Percentiles rank a stretch among this genome's conserved stretches.
Evolutionary conservation across 2,797 vertebrate genomes (phyloP).

Genomic region (Spinus pinus): DNA sequence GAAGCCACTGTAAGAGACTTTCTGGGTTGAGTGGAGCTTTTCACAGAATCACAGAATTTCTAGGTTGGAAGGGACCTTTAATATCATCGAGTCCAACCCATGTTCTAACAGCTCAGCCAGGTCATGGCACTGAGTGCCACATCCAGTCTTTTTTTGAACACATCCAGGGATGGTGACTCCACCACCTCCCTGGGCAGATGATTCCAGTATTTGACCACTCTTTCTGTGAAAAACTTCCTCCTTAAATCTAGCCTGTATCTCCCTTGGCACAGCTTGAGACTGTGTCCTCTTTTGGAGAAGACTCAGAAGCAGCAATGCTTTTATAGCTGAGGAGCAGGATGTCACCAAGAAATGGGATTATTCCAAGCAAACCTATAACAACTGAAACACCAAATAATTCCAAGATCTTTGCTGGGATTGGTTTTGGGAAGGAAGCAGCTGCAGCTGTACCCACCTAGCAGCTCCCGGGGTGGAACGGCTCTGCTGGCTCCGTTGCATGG

Average conservation of each 20-base stretch:
- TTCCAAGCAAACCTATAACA: neutral
- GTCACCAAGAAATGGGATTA: neutral
- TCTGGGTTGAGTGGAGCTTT: neutral
- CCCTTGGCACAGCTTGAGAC: too few species aligned
- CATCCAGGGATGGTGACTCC: too few species aligned
- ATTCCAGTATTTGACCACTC: too few species aligned
- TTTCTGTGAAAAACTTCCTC: too few species aligned
- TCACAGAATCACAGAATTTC: too few species aligned
- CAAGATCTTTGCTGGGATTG: neutral
- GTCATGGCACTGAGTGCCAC: too few species aligned
- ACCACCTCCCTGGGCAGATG: too few species aligned
- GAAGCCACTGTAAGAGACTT: neutral
- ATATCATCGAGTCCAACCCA: too few species aligned
- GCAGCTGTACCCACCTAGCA: slow-evolving; percentile 81
- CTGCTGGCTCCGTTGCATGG: slow-evolving; percentile 95
- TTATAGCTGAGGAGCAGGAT: neutral
- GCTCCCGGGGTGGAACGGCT: slow-evolving; percentile 85
- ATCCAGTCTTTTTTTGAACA: too few species aligned
- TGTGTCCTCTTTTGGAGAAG: neutral
- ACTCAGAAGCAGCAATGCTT: neutral
- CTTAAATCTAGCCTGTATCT: too few species aligned
- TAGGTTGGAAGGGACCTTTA: too few species aligned
- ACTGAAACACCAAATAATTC: neutral
- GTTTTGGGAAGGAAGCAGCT: neutral
- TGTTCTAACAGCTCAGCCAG: too few species aligned